A percentile compares a stretch with the other conserved stretches of the same genome.
Conservation (phyloP, 2,797 vertebrate species). For the Aselliscus stoliczkanus region DNA sequence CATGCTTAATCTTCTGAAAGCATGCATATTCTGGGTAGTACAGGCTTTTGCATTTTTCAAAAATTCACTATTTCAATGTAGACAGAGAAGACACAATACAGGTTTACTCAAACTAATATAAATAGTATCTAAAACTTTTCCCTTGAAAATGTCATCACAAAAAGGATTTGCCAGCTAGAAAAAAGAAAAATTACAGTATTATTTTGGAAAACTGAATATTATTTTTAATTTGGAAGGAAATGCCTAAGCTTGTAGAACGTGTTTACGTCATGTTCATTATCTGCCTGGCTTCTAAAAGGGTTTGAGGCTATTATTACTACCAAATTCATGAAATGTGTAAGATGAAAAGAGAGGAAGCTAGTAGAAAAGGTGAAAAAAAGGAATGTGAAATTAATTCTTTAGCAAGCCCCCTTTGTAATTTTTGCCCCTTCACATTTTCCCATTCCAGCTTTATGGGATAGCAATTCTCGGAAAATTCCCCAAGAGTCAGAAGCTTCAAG, state of each 20-base stretch:
- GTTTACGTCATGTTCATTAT: neutral
- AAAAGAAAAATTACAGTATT: neutral
- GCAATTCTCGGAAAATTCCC: neutral
- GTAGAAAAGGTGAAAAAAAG: neutral
- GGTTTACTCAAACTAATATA: neutral
- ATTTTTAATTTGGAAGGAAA: slow-evolving; percentile 24
- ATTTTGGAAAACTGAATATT: neutral
- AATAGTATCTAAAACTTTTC: neutral
- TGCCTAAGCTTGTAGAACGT: neutral
- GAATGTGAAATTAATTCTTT: neutral
- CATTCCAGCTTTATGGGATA: neutral
- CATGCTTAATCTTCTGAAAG: slow-evolving; percentile 1
- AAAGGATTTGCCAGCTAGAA: neutral
- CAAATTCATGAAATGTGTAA: neutral
- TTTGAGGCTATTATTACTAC: neutral
- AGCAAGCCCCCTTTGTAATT: neutral
- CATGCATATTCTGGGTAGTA: neutral
- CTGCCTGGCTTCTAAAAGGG: neutral
- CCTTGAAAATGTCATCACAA: neutral
- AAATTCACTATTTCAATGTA: neutral
- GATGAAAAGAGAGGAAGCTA: neutral
- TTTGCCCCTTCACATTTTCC: neutral
- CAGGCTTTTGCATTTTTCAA: neutral
- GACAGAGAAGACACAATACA: neutral
- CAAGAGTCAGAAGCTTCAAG: neutral